phyloP scores from a whole-genome alignment of 2,797 vertebrate genomes.

The Eutrigla gurnardus region DNA sequence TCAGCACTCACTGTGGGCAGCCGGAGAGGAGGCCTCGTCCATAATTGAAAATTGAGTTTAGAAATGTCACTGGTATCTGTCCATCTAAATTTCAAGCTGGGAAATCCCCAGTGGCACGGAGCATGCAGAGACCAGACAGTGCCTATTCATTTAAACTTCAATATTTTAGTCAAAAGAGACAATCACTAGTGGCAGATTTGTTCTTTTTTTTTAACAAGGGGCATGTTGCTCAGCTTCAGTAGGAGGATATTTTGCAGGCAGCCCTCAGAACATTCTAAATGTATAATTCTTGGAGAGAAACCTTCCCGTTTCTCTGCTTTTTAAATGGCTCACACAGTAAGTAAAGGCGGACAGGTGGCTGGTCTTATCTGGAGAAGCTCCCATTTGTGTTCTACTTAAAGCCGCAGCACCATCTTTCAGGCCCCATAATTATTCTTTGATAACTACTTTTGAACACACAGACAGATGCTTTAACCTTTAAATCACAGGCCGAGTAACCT shows the following conservation, averaged over 20 bases:
- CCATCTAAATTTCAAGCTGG: constrained; percentile 69
- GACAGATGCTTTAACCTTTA: constrained; percentile 45
- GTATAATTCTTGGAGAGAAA: constrained; percentile 34
- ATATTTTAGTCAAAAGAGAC: constrained; percentile 67
- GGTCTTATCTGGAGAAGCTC: constrained; percentile 13
- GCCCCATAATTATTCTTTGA: constrained; percentile 29
- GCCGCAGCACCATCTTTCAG: constrained; percentile 15
- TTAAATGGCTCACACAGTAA: neutral
- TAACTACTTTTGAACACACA: constrained; percentile 35
- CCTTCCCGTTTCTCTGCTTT: neutral
- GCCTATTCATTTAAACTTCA: constrained; percentile 69
- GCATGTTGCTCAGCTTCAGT: constrained; percentile 42
- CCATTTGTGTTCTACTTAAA: constrained; percentile 34
- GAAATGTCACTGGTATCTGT: constrained; percentile 75
- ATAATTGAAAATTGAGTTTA: constrained; percentile 78
- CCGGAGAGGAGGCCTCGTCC: constrained; percentile 55
- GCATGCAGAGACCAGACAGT: constrained; percentile 59
- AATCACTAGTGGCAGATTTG: constrained; percentile 46
- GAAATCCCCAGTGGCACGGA: constrained; percentile 61
- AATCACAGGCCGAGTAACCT: constrained; percentile 49
- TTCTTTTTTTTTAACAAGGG: constrained; percentile 69
- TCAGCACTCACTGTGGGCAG: constrained; percentile 71
- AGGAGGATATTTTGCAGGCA: constrained; percentile 34
- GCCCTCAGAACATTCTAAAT: constrained; percentile 21
- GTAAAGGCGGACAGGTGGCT: neutral